Evolutionary conservation across 2,888 invertebrate species (phyloP), one percentile per base, ranked within the genome.

Genomic region (Cataglyphis rosenhaueri): DNA sequence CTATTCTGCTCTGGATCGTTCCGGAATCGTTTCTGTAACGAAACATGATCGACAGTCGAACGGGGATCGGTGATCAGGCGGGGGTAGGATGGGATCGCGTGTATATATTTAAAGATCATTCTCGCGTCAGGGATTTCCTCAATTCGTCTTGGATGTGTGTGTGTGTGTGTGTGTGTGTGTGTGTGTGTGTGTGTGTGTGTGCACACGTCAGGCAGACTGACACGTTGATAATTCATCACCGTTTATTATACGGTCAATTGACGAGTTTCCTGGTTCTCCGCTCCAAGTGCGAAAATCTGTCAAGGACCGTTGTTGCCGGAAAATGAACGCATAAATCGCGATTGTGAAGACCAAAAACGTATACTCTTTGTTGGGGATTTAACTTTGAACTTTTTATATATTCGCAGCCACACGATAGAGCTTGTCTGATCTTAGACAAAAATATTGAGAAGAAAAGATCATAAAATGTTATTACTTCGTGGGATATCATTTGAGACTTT

Each of bases 91-190:
- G 85, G 84, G 82, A 84, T 68, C 66, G 73, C 64, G 71, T 70
- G 86, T 87, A 86, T 92, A 88, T 91, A 92, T 92, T 92, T 90
- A 90, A 91, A 90, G 65, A 86, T 83, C 75, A 84, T 89, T 71
- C 62, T 62, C 32, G 18, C 89, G 89, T 90, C 91, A 88, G 86
- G 87, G 90, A 90, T 91, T 90, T 92, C 84, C 88, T 90, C 87
- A 87, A 84, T 86, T 84, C 81, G 85, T 84, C 85, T 90, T 78
- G 87, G 87, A 81, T 84, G 85, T 6, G 48, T 1, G 48, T 41
- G 12, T 0, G 38, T 38, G 21, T 21, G 21, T 21, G 21, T 21
- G 21, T 21, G 21, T 21, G 21, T 21, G 21, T 21, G 21, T 21
- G 0, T 21, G 21, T 21, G 21, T 21, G 21, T 21, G 21, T 21